These are phyloP conservation scores for Torymus aiolomorphi DNA, from an alignment of 2,888 invertebrate genomes.

Conservation along the genomic window DNA sequence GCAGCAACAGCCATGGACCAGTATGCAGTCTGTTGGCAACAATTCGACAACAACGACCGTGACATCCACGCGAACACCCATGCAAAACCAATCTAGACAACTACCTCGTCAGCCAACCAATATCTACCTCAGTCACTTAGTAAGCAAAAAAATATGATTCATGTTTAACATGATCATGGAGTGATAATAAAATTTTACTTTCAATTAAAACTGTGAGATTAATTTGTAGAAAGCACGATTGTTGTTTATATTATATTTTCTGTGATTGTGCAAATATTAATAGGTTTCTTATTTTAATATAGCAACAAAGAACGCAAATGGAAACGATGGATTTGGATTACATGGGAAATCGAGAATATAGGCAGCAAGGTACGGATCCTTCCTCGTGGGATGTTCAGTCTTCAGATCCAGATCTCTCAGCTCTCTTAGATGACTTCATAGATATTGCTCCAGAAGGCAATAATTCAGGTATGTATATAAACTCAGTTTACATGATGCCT, in stretches of 20 bases:
- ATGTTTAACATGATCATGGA: too few species aligned
- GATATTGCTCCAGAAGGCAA: conserved; percentile 83
- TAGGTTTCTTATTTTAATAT: not conserved
- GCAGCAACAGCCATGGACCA: conserved; percentile 68
- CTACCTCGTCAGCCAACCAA: conserved; percentile 74
- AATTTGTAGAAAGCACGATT: too few species aligned
- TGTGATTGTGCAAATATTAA: too few species aligned
- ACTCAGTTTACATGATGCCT: not conserved
- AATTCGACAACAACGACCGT: conserved; percentile 70
- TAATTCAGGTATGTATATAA: conserved; percentile 34
- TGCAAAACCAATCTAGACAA: conserved; percentile 74
- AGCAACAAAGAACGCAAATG: conserved; percentile 72
- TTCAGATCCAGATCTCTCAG: conserved; percentile 86
- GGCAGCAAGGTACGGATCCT: conserved; percentile 68
- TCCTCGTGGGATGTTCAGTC: conserved; percentile 76
- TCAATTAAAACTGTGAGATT: too few species aligned
- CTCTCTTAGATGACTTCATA: conserved; percentile 90
- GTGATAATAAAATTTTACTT: too few species aligned
- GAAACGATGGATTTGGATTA: conserved; percentile 75
- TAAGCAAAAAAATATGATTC: conserved; percentile 48
- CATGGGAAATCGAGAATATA: conserved; percentile 73
- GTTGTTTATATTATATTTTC: too few species aligned
- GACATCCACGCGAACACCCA: conserved; percentile 71
- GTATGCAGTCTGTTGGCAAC: conserved; percentile 69
- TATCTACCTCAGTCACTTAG: conserved; percentile 75